phyloP scores from a whole-genome alignment of 2,113 vertebrate species.

The Thunnus maccoyii region DNA sequence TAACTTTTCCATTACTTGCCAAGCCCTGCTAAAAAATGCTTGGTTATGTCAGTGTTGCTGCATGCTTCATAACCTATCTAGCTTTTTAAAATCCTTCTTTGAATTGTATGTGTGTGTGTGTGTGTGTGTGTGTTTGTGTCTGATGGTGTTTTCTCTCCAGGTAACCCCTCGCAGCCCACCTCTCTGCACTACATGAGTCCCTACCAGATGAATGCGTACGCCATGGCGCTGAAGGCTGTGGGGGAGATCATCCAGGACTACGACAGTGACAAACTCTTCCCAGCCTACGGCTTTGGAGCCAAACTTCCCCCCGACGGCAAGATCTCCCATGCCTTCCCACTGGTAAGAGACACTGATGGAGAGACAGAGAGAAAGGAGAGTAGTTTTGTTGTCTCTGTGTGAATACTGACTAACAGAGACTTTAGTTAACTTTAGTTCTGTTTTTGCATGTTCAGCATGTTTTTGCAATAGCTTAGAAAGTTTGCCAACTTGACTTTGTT shows the following conservation, averaged over 20 bases:
- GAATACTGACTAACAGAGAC: not conserved
- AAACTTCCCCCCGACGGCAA: conserved; percentile 93
- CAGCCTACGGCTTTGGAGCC: conserved; percentile 93
- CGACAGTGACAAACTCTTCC: conserved; percentile 95
- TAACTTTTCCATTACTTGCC: too few species aligned
- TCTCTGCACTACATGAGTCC: conserved; percentile 94
- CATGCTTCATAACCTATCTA: too few species aligned
- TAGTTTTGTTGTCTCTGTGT: not conserved
- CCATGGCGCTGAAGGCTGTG: conserved; percentile 94
- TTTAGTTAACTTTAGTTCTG: not conserved
- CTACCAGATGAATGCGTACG: conserved; percentile 94
- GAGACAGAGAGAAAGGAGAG: not conserved
- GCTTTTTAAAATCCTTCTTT: too few species aligned
- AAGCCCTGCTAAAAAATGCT: too few species aligned
- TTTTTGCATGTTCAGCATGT: not conserved
- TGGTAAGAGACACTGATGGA: conserved; percentile 82
- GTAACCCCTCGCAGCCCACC: conserved; percentile 92
- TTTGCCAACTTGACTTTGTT: not conserved
- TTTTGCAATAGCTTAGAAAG: not conserved
- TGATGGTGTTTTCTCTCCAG: conserved; percentile 73
- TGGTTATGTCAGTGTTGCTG: too few species aligned
- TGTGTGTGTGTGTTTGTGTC: conserved; percentile 15
- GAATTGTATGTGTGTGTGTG: not conserved
- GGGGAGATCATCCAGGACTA: conserved; percentile 96
- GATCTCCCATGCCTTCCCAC: conserved; percentile 93